phyloP scores from a whole-genome alignment of 1,140 invertebrate genomes.

The Phenacoccus solenopsis region DNA sequence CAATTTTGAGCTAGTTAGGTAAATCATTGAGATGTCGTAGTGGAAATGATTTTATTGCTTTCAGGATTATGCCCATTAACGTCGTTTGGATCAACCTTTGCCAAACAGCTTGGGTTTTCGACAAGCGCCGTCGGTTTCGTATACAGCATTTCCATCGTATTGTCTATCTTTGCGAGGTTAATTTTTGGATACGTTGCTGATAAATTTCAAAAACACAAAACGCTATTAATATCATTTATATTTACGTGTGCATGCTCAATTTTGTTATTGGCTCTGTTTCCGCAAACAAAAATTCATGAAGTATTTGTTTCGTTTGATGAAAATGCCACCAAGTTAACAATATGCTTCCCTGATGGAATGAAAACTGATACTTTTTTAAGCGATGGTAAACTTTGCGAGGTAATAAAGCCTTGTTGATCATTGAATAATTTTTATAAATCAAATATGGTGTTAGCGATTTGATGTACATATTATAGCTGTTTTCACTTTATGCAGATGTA shows the following conservation, averaged over 20 bases:
- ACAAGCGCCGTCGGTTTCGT: constrained; percentile 58
- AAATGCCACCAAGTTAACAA: not conserved
- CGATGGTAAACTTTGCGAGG: not conserved
- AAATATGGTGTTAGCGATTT: no score
- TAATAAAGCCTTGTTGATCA: no score
- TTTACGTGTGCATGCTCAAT: not conserved
- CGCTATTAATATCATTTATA: constrained; percentile 49
- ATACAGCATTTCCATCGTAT: constrained; percentile 61
- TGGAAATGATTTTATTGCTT: no score
- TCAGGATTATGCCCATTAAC: constrained; percentile 66
- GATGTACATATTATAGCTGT: no score
- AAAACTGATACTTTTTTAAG: not conserved
- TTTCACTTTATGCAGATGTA: no score
- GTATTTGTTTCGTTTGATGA: not conserved
- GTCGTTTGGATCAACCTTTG: constrained; percentile 67
- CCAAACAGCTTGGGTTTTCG: constrained; percentile 68
- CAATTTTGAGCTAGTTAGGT: no score
- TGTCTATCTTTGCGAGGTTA: constrained; percentile 64
- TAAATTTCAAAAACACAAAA: constrained; percentile 58
- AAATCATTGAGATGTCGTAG: no score
- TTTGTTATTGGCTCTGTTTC: not conserved
- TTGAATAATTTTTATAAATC: no score
- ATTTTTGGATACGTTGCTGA: constrained; percentile 66
- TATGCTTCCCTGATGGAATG: not conserved
- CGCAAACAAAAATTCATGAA: not conserved